Base-by-base conservation (phyloP, 2,113 vertebrate genomes). In the Ameiurus melas region DNA sequence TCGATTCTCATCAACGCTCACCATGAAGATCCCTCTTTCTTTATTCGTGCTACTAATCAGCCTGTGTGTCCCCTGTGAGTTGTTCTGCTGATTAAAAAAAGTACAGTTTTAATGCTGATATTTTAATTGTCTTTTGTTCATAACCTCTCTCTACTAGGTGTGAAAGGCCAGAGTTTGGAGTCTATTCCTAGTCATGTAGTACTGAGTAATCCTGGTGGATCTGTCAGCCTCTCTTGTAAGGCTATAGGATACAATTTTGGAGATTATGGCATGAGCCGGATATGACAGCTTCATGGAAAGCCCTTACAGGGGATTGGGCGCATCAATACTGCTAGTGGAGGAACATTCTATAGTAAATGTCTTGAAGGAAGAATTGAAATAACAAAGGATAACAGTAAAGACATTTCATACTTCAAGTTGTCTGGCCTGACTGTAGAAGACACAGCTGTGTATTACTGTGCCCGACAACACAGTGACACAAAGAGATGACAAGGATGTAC, bases 381-480 rank as follows among this genome's bases (percentile, higher is more conserved):
- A 12, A 89, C 66, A 51, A 88, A 71, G 83, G 84, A 91, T 66
- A 86, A 82, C 13, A 53, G 43, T n/a, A 53, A 79, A 79, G 20
- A 13, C 47, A 47, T 53, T 51, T 51, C 60, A 91, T 84, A 91
- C 86, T 39, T 90, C 60, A 81, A 89, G 71, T 43, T 92, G 39
- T 87, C 83, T 70, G 30, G 53, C 36, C 33, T 90, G 30, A 82
- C 62, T 71, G 78, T 30, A 71, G 62, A 87, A 30, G 86, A 87
- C 64, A 70, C 88, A 30, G 91, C 87, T 83, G 39, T 84, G 83
- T 77, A 88, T 88, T 62, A 88, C 81, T 88, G 87, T 27, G 81
- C 86, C 25, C 8, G 39, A 33, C n/a, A 19, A 20, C 64, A 87
- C 77, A 81, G 30, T 51, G 47, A 47, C 47, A 47, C 47, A 47